A percentile compares a stretch with the other conserved stretches of the same genome.
Evolutionary conservation across 2,113 vertebrate species (phyloP).

Genomic region (Dicrurus megarhynchus): DNA sequence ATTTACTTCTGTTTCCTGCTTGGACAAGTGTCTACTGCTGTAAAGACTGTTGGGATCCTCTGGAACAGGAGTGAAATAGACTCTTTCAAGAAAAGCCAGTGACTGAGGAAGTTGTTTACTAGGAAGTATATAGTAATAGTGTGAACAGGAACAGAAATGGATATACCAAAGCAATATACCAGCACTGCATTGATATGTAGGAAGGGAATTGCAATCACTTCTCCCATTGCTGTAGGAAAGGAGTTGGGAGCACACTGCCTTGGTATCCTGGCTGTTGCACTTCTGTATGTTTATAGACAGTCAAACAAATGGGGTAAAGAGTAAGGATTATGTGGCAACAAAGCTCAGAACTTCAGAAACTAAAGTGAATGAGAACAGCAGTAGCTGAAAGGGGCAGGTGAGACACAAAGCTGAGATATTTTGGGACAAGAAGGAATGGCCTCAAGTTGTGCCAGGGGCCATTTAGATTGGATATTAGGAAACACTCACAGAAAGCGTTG

Average conservation of each 20-base stretch:
- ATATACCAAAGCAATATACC: neutral
- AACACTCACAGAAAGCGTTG: accelerated
- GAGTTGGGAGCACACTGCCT: neutral
- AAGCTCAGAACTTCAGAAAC: neutral
- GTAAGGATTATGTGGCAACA: neutral
- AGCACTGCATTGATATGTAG: neutral
- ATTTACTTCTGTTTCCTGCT: neutral
- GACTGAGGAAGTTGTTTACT: neutral
- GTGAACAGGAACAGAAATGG: neutral
- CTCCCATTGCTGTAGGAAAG: neutral
- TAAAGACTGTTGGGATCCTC: neutral
- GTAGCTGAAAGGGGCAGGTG: neutral
- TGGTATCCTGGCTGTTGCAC: neutral
- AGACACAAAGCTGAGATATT: neutral
- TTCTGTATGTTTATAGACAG: neutral
- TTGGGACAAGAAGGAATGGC: neutral
- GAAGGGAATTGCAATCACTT: neutral
- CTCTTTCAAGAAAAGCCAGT: neutral
- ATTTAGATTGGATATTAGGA: neutral
- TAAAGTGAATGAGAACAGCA: neutral
- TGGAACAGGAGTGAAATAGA: neutral
- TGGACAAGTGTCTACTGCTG: neutral
- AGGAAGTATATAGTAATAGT: neutral
- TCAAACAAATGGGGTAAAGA: neutral
- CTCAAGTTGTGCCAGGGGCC: neutral